Base-by-base conservation (phyloP, 1,140 invertebrate species). In the Hyles vespertilio region DNA sequence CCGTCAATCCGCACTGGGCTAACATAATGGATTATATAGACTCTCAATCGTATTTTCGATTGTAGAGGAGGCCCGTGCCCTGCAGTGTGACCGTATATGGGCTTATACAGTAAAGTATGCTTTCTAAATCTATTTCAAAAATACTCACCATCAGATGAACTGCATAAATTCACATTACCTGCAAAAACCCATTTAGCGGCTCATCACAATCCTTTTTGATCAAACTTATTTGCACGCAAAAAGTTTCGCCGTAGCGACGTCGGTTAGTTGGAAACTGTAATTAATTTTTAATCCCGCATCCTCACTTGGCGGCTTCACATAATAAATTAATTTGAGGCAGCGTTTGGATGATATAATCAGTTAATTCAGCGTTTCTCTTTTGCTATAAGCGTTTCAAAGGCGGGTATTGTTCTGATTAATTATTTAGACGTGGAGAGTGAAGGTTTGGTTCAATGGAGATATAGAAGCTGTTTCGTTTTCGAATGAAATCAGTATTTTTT, bases 201-300 rank as follows among this genome's bases (percentile, higher is more conserved):
- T 6, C 47, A 11, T 48, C 47, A 48, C 22, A 48, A 48, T 11
- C 8, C 47, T 48, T 48, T 48, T 48, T 11, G 47, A 48, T 22
- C 8, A 48, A 22, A 48, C 47, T 48, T n/a, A 48, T 48, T 22
- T 22, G 47, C 47, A 50, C 51, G 58, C 49, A 61, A 63, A 70
- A 74, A 74, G 57, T 70, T 78, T 78, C 73, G 65, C 36, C 67
- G 49, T 54, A 49, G 34, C 54, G 40, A 56, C 56, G 52, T 62
- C 59, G 66, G 69, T 60, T 61, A 70, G 64, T 71, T 66, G 53
- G 51, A 59, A 79, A 74, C 68, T 74, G 69, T 82, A 79, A 82
- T 81, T 83, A 83, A 81, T 81, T 79, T 83, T 79, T 78, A 83
- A 83, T 83, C 80, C 78, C 61, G 71, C 74, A 75, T 78, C 70